A percentile compares a stretch with the other conserved stretches of the same genome.
These are phyloP conservation scores for Propithecus deckenii DNA, from an alignment of 2,797 vertebrate genomes.

Conservation along the genomic window DNA sequence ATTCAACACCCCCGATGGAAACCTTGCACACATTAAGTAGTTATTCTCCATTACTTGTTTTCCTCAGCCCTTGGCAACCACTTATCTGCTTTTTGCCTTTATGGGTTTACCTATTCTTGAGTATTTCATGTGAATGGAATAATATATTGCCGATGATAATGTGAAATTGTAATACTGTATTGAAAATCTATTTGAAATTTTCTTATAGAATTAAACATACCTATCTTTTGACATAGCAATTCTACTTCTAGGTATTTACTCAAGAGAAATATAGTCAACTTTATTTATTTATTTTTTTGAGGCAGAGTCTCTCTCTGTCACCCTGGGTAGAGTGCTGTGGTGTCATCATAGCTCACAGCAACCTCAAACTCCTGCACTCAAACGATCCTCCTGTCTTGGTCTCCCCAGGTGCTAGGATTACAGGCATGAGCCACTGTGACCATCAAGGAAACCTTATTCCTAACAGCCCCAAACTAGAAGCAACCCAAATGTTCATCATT, in stretches of 20 bases:
- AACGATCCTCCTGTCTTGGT: too few species aligned
- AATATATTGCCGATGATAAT: background rate
- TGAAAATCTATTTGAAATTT: background rate
- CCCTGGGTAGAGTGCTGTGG: too few species aligned
- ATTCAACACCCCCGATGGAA: background rate
- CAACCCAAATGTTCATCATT: background rate
- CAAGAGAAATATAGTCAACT: background rate
- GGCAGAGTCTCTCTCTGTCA: too few species aligned
- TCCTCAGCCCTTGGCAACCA: too few species aligned
- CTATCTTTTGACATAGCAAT: background rate
- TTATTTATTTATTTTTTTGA: too few species aligned
- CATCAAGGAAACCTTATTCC: too few species aligned
- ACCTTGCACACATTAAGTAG: background rate
- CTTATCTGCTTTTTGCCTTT: background rate
- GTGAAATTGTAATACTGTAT: background rate
- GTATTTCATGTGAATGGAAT: background rate
- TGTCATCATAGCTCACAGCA: too few species aligned
- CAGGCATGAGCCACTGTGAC: too few species aligned
- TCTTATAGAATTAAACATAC: background rate
- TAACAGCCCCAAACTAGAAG: background rate
- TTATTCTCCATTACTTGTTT: background rate
- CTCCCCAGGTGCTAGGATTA: too few species aligned
- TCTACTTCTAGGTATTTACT: background rate
- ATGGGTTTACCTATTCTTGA: background rate
- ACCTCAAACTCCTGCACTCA: too few species aligned